Evolutionary conservation across 2,113 vertebrate genomes (phyloP).

Genomic region (Toxostoma redivivum): DNA sequence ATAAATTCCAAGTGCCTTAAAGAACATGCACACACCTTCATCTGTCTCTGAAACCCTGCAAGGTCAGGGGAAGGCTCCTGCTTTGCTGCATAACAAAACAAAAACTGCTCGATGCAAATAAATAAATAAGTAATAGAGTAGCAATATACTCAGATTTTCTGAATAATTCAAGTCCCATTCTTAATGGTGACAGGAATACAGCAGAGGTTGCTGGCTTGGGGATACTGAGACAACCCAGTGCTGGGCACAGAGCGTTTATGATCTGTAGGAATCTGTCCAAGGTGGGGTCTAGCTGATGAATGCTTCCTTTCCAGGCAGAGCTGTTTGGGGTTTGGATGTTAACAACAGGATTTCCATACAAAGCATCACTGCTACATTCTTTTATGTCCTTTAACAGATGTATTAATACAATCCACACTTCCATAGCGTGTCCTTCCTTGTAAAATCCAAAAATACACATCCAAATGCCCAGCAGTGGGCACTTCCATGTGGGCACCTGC

Average conservation of each 20-base stretch:
- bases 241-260: neutral
- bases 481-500: neutral
- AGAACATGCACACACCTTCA: neutral
- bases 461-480: neutral
- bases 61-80: slow-evolving; percentile 6
- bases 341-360: neutral
- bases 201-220: neutral
- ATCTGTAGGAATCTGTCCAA: neutral
- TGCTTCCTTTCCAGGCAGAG: neutral
- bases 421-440: neutral
- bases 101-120: neutral
- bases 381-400: neutral
- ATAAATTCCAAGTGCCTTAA: slow-evolving; percentile 49
- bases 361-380: neutral
- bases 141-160: neutral
- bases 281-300: neutral
- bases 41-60: slow-evolving; percentile 22
- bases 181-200: neutral
- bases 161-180: neutral
- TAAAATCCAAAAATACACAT: neutral
- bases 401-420: neutral
- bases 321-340: neutral
- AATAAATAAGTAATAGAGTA: neutral
- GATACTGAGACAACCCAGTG: neutral
- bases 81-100: neutral